phyloP scores from a whole-genome alignment of 1,140 invertebrate species.

The Grapholita molesta region DNA sequence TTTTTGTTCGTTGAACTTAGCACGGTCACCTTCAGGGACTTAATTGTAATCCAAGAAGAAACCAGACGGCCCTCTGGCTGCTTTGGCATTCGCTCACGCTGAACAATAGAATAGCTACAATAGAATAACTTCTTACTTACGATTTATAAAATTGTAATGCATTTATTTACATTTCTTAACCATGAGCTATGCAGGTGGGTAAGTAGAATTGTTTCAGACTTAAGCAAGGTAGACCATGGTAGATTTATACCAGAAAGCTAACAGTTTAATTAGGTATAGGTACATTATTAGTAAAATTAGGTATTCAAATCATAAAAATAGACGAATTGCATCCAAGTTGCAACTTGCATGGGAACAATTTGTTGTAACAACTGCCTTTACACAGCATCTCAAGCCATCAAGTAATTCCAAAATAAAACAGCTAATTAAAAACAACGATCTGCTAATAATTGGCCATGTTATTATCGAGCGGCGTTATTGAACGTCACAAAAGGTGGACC shows the following conservation, averaged over 20 bases:
- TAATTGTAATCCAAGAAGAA: conserved; percentile 73
- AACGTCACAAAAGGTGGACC: conserved; percentile 70
- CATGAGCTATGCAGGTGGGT: no score
- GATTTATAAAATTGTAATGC: no score
- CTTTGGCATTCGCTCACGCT: conserved; percentile 19
- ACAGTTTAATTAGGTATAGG: no score
- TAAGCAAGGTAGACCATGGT: no score
- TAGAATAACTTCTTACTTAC: no score
- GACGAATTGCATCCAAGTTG: not conserved
- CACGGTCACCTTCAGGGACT: conserved; percentile 71
- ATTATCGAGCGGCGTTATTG: conserved; percentile 70
- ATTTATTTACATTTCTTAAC: no score
- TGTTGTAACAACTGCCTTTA: not conserved
- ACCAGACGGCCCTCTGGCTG: conserved; percentile 44
- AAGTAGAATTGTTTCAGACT: no score
- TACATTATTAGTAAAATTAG: no score
- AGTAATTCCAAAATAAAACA: conserved; percentile 35
- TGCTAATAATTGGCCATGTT: conserved; percentile 69
- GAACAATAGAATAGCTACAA: not conserved
- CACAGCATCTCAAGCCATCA: conserved; percentile 15
- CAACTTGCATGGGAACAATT: not conserved
- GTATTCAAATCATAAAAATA: not conserved
- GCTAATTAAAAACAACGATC: conserved; percentile 71
- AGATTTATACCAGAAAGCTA: no score
- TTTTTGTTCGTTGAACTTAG: conserved; percentile 62